Base-by-base conservation (phyloP, 2,888 invertebrate genomes). In the Caenorhabditis imperialis region DNA sequence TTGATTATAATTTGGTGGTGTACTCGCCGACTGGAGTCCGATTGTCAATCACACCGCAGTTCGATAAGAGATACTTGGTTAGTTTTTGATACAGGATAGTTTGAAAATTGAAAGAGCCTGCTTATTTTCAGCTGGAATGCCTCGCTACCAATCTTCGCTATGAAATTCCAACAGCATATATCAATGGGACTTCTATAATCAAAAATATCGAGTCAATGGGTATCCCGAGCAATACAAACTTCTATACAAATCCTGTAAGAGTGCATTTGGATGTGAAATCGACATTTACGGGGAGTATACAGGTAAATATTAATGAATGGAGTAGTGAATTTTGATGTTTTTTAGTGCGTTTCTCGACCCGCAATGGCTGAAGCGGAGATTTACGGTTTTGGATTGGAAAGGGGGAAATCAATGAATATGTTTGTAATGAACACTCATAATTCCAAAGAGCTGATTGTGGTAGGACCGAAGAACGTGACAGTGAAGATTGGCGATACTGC, bases 321-420 rank as follows among this genome's bases (percentile, higher is more conserved):
- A 30, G 30, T 30, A 30, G 7, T 30, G 30, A 30, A 30, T 30
- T 30, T 10, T 7, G 30, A 30, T 6, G 30, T 5, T 30, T 55
- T 77, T 35, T 62, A 86, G 84, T 86, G 86, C 62, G 80, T 87
- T 23, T 86, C 86, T 6, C 78, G 85, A 0, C 85, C 86, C 7
- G 85, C 86, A 8, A 86, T 87, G 86, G 83, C 82, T 22, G 86
- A 86, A 61, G 86, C 85, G 1, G 86, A 86, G 67, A 79, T 86
- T 22, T 86, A 86, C 61, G 86, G 86, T 6, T 58, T 42, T 18
- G 86, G 82, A 7, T 30, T 86, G 57, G 85, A 86, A 62, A 48
- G 81, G n/a, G 86, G 86, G 18, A 78, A 58, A 35, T 77, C 77
- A 3, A 74, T 69, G 60, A 78, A 81, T 40, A 57, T 73, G 35